phyloP scores from a whole-genome alignment of 2,113 vertebrate genomes.

The Eidolon helvum region DNA sequence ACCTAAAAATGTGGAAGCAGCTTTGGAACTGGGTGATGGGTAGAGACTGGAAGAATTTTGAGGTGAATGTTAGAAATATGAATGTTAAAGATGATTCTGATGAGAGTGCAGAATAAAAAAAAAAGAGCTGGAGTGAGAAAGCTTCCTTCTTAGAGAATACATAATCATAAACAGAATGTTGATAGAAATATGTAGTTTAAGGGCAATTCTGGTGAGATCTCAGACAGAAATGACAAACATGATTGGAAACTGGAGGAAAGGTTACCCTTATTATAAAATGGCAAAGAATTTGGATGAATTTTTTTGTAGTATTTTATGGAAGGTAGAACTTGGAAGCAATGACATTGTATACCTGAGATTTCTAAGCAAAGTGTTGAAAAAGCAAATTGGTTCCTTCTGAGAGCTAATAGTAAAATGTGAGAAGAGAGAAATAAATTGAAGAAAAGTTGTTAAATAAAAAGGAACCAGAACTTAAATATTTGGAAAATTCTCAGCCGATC shows the following conservation, averaged over 20 bases:
- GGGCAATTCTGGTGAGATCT: background rate
- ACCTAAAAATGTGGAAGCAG: background rate
- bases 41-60: background rate
- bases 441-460: background rate
- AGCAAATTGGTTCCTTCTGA: background rate
- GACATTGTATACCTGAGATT: background rate
- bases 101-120: background rate
- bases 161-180: background rate
- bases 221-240: background rate
- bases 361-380: background rate
- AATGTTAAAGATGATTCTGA: background rate
- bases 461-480: background rate
- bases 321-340: background rate
- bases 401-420: background rate
- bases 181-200: background rate
- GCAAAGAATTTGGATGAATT: background rate
- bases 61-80: background rate
- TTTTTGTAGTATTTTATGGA: background rate
- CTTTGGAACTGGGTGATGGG: background rate
- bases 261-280: background rate
- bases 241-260: background rate
- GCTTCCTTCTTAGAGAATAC: background rate
- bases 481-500: background rate
- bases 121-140: background rate
- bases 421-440: background rate